Percentiles rank a stretch among this genome's conserved stretches.
These are phyloP conservation scores for Tetragonula clypearis DNA, from an alignment of 1,140 invertebrate species.

Conservation along the genomic window DNA sequence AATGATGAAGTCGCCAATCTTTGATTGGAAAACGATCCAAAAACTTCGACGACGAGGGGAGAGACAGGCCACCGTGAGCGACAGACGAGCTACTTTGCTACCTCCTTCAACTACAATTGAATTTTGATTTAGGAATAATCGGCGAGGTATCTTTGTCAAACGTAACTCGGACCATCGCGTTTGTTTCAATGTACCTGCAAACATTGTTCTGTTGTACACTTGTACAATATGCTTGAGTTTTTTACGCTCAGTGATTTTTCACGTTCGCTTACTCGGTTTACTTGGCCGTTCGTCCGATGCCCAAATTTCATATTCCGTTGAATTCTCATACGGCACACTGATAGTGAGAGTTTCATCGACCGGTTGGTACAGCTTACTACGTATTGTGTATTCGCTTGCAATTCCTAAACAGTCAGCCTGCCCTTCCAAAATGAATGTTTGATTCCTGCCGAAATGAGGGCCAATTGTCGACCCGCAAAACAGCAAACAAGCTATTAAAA, in stretches of 20 bases:
- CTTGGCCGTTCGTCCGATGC: slow-evolving; percentile 57
- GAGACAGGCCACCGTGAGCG: slow-evolving; percentile 60
- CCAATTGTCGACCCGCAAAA: slow-evolving; percentile 72
- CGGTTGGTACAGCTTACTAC: slow-evolving; percentile 62
- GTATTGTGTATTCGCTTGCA: slow-evolving; percentile 52
- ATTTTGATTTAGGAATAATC: slow-evolving; percentile 63
- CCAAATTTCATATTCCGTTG: slow-evolving; percentile 63
- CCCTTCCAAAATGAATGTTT: slow-evolving; percentile 69
- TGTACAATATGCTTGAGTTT: too few species aligned
- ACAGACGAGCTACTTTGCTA: slow-evolving; percentile 29
- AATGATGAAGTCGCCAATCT: slow-evolving; percentile 65
- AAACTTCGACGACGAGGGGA: slow-evolving; percentile 32
- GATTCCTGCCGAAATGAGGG: slow-evolving; percentile 67
- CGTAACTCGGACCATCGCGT: slow-evolving; percentile 56
- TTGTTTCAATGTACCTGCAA: slow-evolving; percentile 53
- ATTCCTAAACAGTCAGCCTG: slow-evolving; percentile 43
- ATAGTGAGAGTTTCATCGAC: slow-evolving; percentile 58
- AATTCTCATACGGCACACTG: slow-evolving; percentile 61
- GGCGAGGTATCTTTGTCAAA: slow-evolving; percentile 59
- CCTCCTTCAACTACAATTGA: slow-evolving; percentile 38
- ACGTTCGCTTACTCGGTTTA: slow-evolving; percentile 8
- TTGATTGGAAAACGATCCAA: slow-evolving; percentile 65
- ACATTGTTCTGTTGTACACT: not conserved
- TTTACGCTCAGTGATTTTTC: too few species aligned
- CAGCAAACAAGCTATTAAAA: slow-evolving; percentile 64